Conservation (phyloP, 1,140 invertebrate genomes). For the Pseudachorutes palmiensis region DNA sequence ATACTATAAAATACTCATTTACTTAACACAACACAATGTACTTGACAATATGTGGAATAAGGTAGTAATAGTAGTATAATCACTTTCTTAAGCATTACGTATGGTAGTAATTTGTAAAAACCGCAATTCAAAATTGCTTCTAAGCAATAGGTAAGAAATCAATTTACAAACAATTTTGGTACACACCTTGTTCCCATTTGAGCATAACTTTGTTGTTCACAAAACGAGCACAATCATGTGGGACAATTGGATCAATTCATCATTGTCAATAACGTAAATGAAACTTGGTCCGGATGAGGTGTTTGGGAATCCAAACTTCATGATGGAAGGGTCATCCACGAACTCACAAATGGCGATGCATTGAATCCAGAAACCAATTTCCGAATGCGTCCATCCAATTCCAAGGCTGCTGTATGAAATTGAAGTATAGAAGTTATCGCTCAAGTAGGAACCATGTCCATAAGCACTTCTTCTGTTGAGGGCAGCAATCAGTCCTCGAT, state of each 20-base stretch:
- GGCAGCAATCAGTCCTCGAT: not conserved
- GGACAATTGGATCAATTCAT: not conserved
- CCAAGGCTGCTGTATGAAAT: not conserved
- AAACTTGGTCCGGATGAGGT: not conserved
- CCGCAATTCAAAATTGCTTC: too few species aligned
- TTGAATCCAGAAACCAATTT: not conserved
- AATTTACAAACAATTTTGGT: too few species aligned
- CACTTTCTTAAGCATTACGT: too few species aligned
- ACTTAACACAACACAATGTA: too few species aligned
- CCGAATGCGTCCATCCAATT: not conserved
- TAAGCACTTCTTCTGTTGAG: constrained; percentile 5
- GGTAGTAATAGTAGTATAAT: too few species aligned
- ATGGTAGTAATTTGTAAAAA: too few species aligned
- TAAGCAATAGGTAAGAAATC: too few species aligned
- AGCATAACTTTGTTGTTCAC: too few species aligned
- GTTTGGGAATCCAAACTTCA: not conserved
- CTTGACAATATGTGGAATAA: too few species aligned
- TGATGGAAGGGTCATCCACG: not conserved
- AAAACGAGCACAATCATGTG: not conserved
- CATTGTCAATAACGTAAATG: not conserved
- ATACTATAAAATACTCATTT: too few species aligned
- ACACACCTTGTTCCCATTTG: too few species aligned
- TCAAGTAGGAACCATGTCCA: constrained; percentile 2
- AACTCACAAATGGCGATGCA: constrained; percentile 7
- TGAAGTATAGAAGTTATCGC: not conserved